phyloP scores from a whole-genome alignment of 2,888 invertebrate species.

The Volucella inflata region DNA sequence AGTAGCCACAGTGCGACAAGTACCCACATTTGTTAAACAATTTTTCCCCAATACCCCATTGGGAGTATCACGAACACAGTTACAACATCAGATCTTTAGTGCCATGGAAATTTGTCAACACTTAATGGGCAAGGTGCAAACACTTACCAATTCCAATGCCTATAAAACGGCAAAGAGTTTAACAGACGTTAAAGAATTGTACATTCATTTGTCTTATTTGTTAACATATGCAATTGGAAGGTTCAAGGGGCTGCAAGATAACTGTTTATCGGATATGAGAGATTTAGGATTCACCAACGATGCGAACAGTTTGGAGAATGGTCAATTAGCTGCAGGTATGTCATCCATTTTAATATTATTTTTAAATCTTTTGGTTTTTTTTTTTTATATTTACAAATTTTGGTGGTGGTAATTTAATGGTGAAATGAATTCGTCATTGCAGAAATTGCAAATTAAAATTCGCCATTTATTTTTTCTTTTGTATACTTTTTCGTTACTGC shows the following conservation, averaged over 20 bases:
- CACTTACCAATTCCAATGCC: slow-evolving; percentile 83
- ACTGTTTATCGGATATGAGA: slow-evolving; percentile 82
- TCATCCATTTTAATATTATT: slow-evolving; percentile 22
- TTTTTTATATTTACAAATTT: background rate
- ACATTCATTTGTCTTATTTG: slow-evolving; percentile 83
- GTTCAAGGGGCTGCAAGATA: slow-evolving; percentile 83
- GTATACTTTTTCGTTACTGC: too few relatives aligned
- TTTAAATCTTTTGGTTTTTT: background rate
- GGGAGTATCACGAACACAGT: slow-evolving; percentile 81
- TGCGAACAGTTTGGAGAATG: slow-evolving; percentile 82
- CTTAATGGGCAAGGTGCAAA: slow-evolving; percentile 82
- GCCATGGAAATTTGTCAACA: slow-evolving; percentile 83
- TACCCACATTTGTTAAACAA: slow-evolving; percentile 79
- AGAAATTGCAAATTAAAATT: background rate
- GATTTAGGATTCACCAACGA: slow-evolving; percentile 83
- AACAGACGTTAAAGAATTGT: slow-evolving; percentile 83
- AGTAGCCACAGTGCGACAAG: slow-evolving; percentile 70
- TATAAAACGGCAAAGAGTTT: slow-evolving; percentile 82
- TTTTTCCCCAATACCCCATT: slow-evolving; percentile 80
- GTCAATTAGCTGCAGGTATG: slow-evolving; percentile 82
- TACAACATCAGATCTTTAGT: slow-evolving; percentile 82
- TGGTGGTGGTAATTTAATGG: slow-evolving; percentile 33
- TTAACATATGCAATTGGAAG: slow-evolving; percentile 83
- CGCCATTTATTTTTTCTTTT: too few relatives aligned
- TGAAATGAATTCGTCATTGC: slow-evolving; percentile 18